A percentile compares a stretch with the other conserved stretches of the same genome.
Evolutionary conservation across 2,888 invertebrate genomes (phyloP).

Genomic region (Polydrusus pterygomalis): DNA sequence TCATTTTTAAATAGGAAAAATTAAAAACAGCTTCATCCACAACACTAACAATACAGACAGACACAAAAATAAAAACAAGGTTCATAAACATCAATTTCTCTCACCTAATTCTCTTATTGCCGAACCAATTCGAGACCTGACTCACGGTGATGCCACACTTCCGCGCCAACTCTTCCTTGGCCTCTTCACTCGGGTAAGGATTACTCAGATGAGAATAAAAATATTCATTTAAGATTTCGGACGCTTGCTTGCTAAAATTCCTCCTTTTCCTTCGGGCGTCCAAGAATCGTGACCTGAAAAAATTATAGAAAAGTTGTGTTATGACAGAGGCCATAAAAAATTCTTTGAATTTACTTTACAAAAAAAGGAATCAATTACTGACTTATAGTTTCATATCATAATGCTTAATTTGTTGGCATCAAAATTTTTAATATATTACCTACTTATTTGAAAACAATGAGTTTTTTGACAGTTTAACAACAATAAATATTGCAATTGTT

Average conservation of each 20-base stretch:
- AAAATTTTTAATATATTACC: too few relatives aligned
- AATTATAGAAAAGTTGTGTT: neutral
- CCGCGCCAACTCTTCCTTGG: constrained; percentile 98
- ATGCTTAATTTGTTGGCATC: too few relatives aligned
- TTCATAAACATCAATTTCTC: constrained; percentile 5
- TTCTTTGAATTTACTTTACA: too few relatives aligned
- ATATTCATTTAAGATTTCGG: constrained; percentile 99
- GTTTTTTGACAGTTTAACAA: too few relatives aligned
- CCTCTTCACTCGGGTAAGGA: constrained; percentile 99
- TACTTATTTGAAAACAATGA: too few relatives aligned
- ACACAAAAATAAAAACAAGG: neutral
- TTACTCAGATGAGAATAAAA: constrained; percentile 99
- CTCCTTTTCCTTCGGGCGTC: constrained; percentile 92
- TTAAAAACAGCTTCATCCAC: too few relatives aligned
- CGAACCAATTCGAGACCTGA: constrained; percentile 98
- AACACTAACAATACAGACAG: neutral
- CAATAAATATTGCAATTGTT: too few relatives aligned
- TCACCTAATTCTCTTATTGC: constrained; percentile 96
- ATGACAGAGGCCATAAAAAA: too few relatives aligned
- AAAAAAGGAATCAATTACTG: too few relatives aligned
- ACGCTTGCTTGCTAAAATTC: constrained; percentile 99
- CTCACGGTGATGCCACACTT: constrained; percentile 98
- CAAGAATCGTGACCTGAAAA: constrained; percentile 79
- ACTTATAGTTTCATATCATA: too few relatives aligned
- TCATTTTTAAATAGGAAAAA: too few relatives aligned